Base-by-base conservation (phyloP, 2,113 vertebrate species). In the Callionymus lyra region DNA sequence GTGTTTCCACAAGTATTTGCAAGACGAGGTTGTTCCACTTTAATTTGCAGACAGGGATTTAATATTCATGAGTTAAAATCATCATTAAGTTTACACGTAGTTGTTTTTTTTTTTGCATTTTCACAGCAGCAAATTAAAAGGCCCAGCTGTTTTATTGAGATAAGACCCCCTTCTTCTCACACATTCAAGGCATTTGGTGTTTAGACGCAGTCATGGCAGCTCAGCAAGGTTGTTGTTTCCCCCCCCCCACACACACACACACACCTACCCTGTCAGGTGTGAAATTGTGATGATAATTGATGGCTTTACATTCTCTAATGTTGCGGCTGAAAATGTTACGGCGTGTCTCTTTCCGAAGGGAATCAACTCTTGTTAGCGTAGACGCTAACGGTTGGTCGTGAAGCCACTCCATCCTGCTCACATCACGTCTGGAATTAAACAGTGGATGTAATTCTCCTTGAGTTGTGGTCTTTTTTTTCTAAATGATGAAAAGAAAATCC, bases 81-180 rank as follows among this genome's bases (percentile, higher is more conserved):
- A 12, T 37, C 34, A 6, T 47, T 37, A 27, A 8, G 21, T 27
- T 27, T 27, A 5, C 4, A 27, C 21, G 21, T 27, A 27, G 21
- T 27, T 31, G 33, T 33, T 55, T 57, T 64, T 51, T 41, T 16
- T 11, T 12, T 21, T 21, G 33, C 21, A 61, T 54, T 61, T 43
- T 59, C 39, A 58, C 45, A 12, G 55, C 64, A 61, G 70, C 65
- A 70, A 81, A 77, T 76, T 68, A 41, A 68, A 74, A 72, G 55
- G n/a, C 39, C 52, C 74, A 71, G 72, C 76, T 80, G 79, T 74
- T 63, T 47, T 63, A 63, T 35, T 60, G 60, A 74, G 74, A 78
- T 76, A 80, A 74, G 72, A 46, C 54, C 43, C 27, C 0, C 17
- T 63, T 51, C 41, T 46, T 38, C n/a, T 50, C 54, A 16, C 47